Percentiles rank a stretch among this genome's conserved stretches.
phyloP scores from a whole-genome alignment of 2,113 vertebrate species.

The Conger conger region DNA sequence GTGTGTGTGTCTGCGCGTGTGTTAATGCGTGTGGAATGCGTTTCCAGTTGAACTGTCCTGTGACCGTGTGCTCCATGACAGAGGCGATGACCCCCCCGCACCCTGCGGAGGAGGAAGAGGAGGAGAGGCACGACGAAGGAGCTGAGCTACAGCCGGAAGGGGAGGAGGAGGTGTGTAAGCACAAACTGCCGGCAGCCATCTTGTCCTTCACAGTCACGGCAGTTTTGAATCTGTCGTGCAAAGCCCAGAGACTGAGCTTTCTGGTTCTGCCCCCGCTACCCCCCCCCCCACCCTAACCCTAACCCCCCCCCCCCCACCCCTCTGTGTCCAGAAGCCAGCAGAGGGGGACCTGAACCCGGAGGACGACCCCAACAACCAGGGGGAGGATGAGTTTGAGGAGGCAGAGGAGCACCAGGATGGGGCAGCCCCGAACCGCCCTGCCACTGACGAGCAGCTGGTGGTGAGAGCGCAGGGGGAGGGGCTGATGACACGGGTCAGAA shows the following conservation, averaged over 20 bases:
- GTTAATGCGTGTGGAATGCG: neutral
- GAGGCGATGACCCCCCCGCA: constrained; percentile 51
- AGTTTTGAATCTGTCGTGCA: neutral
- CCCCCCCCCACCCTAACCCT: neutral
- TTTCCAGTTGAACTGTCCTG: neutral
- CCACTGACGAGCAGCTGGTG: constrained; percentile 68
- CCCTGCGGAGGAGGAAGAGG: constrained; percentile 50
- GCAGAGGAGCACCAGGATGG: constrained; percentile 79
- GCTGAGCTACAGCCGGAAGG: constrained; percentile 38
- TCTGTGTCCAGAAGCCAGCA: constrained; percentile 64
- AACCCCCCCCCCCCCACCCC: too few species aligned
- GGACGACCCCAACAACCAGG: constrained; percentile 98
- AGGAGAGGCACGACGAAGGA: constrained; percentile 39
- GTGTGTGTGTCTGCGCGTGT: neutral
- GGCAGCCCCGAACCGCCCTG: constrained; percentile 59
- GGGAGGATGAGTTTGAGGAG: constrained; percentile 97
- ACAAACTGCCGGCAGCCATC: too few species aligned
- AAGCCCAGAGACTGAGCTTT: neutral
- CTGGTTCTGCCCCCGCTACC: neutral
- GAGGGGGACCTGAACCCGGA: constrained; percentile 86
- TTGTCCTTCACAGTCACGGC: neutral
- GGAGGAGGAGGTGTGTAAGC: constrained; percentile 54
- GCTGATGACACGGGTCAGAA: neutral
- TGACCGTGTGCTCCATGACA: constrained; percentile 39
- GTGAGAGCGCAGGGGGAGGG: constrained; percentile 50